Evolutionary conservation across 2,797 vertebrate species (phyloP).

Genomic region (Poeciliopsis paucimaculata): DNA sequence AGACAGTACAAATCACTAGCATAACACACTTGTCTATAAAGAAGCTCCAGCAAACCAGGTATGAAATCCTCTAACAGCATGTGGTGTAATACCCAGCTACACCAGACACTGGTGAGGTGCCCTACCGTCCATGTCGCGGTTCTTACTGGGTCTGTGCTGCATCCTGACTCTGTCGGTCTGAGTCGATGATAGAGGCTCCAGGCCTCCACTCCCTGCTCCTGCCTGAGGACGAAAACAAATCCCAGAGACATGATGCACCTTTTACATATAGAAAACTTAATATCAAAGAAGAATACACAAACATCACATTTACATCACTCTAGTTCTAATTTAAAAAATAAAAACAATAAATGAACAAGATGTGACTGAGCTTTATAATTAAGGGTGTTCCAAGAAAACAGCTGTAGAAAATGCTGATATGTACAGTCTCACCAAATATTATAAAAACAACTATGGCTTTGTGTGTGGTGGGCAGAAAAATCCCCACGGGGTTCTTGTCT

Average conservation of each 20-base stretch:
- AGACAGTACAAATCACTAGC: neutral
- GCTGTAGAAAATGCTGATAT: neutral
- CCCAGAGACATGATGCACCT: neutral
- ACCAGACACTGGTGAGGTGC: constrained; percentile 20
- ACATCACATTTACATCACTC: neutral
- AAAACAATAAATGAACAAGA: neutral
- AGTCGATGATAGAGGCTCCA: constrained; percentile 34
- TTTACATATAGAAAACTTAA: neutral
- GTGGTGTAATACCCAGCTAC: constrained; percentile 5
- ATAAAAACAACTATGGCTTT: neutral
- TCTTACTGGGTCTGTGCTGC: constrained; percentile 75
- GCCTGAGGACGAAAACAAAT: constrained; percentile 49
- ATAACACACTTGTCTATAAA: neutral
- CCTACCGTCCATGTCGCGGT: constrained; percentile 90
- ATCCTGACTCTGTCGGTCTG: constrained; percentile 48
- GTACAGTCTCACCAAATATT: neutral
- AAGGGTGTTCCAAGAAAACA: neutral
- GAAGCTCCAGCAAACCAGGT: neutral
- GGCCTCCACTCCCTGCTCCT: constrained; percentile 36
- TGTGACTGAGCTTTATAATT: neutral
- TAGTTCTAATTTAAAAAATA: neutral
- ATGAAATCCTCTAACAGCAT: neutral
- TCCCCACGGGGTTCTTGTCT: neutral
- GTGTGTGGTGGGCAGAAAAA: neutral
- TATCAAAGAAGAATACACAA: neutral